These are phyloP conservation scores for Mycteria americana DNA, from an alignment of 2,797 vertebrate species.

Conservation along the genomic window DNA sequence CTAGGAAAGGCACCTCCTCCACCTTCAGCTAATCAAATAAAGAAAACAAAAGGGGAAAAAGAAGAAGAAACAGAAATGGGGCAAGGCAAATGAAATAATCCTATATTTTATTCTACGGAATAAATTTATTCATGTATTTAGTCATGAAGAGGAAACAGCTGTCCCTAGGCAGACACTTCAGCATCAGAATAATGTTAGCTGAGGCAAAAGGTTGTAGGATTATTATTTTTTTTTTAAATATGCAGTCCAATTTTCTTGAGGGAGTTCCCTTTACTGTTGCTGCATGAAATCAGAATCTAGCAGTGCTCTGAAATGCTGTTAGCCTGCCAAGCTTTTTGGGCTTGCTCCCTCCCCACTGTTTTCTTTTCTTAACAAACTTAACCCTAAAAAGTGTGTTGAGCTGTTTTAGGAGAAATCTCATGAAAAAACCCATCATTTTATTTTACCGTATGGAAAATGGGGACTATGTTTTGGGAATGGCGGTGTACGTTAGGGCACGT, in stretches of 20 bases:
- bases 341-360: not conserved
- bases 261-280: conserved; percentile 58
- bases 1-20: not conserved
- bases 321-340: conserved; percentile 21
- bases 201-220: conserved; percentile 22
- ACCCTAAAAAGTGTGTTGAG: not conserved
- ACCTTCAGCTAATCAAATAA: not conserved
- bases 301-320: not conserved
- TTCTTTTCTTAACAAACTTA: not conserved
- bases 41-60: not conserved
- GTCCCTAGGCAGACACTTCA: conserved; percentile 34
- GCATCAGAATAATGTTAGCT: conserved; percentile 45
- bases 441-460: not conserved
- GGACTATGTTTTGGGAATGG: not conserved
- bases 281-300: conserved; percentile 43
- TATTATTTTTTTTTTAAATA: not conserved
- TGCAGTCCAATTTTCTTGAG: conserved; percentile 1
- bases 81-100: not conserved
- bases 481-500: not conserved
- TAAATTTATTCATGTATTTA: conserved; percentile 56
- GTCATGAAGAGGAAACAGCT: conserved; percentile 45
- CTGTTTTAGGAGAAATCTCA: not conserved
- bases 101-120: conserved; percentile 1
- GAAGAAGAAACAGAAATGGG: not conserved
- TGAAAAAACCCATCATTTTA: not conserved